Conservation (phyloP, 92 coral and sea anemone genomes). For the Paramuricea clavata region DNA sequence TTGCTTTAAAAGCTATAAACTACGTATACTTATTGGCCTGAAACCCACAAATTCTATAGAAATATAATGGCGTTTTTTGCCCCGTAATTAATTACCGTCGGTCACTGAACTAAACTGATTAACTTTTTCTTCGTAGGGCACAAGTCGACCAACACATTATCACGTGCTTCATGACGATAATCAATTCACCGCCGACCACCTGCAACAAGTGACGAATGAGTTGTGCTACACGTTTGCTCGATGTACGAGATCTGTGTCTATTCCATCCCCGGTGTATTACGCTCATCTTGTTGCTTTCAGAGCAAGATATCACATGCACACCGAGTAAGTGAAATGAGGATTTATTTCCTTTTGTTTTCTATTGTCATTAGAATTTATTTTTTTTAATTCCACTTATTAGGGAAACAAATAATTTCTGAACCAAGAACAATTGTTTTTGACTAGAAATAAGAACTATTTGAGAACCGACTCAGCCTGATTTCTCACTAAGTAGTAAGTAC, state of each 20-base stretch:
- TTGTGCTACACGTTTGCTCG: conserved; percentile 65
- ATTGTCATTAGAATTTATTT: no score
- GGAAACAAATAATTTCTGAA: no score
- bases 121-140: conserved; percentile 31
- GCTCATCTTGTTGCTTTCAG: conserved; percentile 68
- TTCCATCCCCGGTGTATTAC: conserved; percentile 61
- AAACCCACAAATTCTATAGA: no score
- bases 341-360: no score
- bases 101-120: not conserved
- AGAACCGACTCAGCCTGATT: no score
- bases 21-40: no score
- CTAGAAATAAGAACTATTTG: no score
- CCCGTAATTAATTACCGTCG: no score
- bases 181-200: conserved; percentile 51
- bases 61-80: not conserved
- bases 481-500: no score
- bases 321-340: not conserved
- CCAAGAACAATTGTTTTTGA: no score
- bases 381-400: no score
- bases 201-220: conserved; percentile 60
- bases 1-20: no score
- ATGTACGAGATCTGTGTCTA: conserved; percentile 58
- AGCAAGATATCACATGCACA: conserved; percentile 54
- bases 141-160: conserved; percentile 63
- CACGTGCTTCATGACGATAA: conserved; percentile 63